Base-by-base conservation (phyloP, 1,140 invertebrate species). In the Hyphantria cunea region DNA sequence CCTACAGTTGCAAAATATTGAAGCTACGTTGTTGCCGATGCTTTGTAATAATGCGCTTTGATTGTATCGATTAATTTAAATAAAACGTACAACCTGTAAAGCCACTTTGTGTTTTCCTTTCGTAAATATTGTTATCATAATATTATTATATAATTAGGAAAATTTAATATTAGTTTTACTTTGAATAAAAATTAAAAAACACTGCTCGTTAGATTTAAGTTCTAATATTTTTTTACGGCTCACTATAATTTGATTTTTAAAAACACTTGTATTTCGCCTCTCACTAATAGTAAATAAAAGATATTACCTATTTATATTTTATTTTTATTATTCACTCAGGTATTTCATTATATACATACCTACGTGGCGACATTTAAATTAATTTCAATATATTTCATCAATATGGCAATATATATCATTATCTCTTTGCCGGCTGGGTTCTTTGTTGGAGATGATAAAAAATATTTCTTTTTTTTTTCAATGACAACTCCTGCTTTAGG, bases 221-320 rank as follows among this genome's bases (percentile, higher is more conserved):
- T 66, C 49, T 69, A 66, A 68, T 69, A 56, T 61, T 69, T 66
- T 58, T 58, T 48, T 58, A 58, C 55, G 39, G 39, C 50, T 51
- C 54, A 44, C 53, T 14, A 49, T 42, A 66, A 31, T 41, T 59
- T 50, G 47, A 51, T 44, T 50, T n/a, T 60, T 32, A 11, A 51
- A 60, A 58, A 58, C 44, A 58, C 52, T 70, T 80, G 75, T 80
- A 78, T 67, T 80, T 80, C 66, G 69, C 72, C 66, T 78, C 70
- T 80, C 77, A 78, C 73, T 84, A 84, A 86, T 58, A 58, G 39
- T 84, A 76, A 82, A 75, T 75, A 83, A 89, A 82, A 55, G 69
- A 77, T 80, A 74, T 73, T 81, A 74, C 74, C 68, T 52, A 53
- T 49, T 66, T 72, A 72, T 55, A 39, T 61, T 70, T 76, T 73